A percentile compares a stretch with the other conserved stretches of the same genome.
Conservation (phyloP, 2,797 vertebrate genomes). For the Taeniopygia guttata region DNA sequence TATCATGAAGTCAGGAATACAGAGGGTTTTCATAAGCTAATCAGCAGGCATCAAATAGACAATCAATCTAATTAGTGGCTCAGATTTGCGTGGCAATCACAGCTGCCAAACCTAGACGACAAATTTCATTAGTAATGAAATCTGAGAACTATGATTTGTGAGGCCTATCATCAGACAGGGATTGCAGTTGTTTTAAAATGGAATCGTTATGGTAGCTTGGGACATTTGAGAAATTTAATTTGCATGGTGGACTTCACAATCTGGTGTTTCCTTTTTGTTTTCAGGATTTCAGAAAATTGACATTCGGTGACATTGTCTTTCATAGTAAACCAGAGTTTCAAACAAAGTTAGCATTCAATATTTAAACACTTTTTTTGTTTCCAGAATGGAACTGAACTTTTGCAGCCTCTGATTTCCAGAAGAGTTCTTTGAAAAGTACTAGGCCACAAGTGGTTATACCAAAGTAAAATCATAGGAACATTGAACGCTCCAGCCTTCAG, state of each 20-base stretch:
- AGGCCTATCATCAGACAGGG: slow-evolving; percentile 60
- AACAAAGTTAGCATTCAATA: background rate
- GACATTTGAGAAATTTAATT: slow-evolving; percentile 25
- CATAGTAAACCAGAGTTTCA: background rate
- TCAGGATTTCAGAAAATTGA: background rate
- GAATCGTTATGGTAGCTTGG: background rate
- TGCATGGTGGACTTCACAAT: background rate
- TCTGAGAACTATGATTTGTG: slow-evolving; percentile 69
- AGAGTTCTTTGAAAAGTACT: background rate
- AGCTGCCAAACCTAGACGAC: slow-evolving; percentile 69
- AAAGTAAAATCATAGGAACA: background rate
- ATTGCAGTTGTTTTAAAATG: slow-evolving; percentile 38
- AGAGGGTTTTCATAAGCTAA: slow-evolving; percentile 78
- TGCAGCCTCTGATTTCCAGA: background rate
- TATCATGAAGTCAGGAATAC: slow-evolving; percentile 74
- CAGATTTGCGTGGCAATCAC: slow-evolving; percentile 75
- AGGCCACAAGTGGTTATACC: background rate
- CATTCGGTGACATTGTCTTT: background rate
- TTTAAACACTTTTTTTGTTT: background rate
- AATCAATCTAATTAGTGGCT: slow-evolving; percentile 82
- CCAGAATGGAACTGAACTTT: background rate
- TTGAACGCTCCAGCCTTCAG: background rate
- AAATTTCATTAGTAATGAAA: slow-evolving; percentile 77
- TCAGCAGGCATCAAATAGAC: slow-evolving; percentile 79
- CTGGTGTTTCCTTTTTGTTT: background rate